These are phyloP conservation scores for Torymus texanus DNA, from an alignment of 2,888 invertebrate species.

Conservation along the genomic window DNA sequence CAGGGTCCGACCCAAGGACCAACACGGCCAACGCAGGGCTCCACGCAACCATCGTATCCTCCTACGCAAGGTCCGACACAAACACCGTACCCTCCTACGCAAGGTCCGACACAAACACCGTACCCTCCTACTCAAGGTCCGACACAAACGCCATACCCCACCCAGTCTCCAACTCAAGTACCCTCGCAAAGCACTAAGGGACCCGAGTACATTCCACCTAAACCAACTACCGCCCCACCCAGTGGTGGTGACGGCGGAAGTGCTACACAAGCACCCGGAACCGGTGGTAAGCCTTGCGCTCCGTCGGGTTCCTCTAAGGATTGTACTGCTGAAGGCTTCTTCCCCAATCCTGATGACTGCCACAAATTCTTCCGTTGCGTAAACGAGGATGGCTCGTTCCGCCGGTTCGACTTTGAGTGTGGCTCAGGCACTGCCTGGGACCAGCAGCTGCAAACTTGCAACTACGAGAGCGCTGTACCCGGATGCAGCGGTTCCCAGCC, in stretches of 20 bases:
- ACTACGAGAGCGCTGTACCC: conserved; percentile 77
- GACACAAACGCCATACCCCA: conserved; percentile 37
- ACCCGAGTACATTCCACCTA: conserved; percentile 46
- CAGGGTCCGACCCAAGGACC: conserved; percentile 10
- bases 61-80: conserved; percentile 1
- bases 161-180: conserved; percentile 20
- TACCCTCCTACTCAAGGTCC: conserved; percentile 31
- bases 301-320: conserved; percentile 44
- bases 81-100: conserved; percentile 12
- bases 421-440: conserved; percentile 84
- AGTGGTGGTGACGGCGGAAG: not conserved
- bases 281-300: conserved; percentile 44
- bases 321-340: conserved; percentile 80
- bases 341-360: conserved; percentile 82
- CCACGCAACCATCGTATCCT: conserved; percentile 18
- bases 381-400: conserved; percentile 76
- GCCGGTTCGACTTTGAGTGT: conserved; percentile 79
- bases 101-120: conserved; percentile 32
- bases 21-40: not conserved
- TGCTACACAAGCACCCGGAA: conserved; percentile 26
- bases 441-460: conserved; percentile 79
- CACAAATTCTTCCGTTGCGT: conserved; percentile 87
- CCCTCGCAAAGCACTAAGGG: conserved; percentile 42
- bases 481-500: conserved; percentile 58
- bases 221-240: conserved; percentile 23